Conservation (phyloP, 2,797 vertebrate species). For the Pseudochirops corinnae region DNA sequence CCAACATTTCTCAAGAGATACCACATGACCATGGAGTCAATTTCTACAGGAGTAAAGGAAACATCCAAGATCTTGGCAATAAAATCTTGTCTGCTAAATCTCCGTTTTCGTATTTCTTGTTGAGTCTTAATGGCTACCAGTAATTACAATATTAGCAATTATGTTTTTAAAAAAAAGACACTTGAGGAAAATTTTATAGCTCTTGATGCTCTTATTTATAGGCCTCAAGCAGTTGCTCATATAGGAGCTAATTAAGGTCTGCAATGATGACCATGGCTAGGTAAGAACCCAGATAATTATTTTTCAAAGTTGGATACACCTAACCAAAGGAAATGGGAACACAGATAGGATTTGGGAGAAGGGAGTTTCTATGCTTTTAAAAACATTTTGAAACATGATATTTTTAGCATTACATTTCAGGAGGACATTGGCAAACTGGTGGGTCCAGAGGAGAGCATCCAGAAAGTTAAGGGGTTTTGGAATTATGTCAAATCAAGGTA, state of each 20-base stretch:
- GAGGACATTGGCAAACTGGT: background rate
- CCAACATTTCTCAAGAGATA: conserved; percentile 53
- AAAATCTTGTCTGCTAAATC: conserved; percentile 30
- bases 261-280: background rate
- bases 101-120: conserved; percentile 33
- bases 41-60: conserved; percentile 67
- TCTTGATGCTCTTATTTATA: conserved; percentile 64
- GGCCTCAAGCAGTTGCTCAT: conserved; percentile 67
- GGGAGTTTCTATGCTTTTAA: background rate
- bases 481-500: background rate
- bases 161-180: conserved; percentile 71
- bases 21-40: conserved; percentile 19
- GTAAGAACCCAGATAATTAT: background rate
- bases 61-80: conserved; percentile 36
- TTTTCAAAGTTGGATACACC: background rate
- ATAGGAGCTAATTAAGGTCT: conserved; percentile 65
- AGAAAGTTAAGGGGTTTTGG: background rate
- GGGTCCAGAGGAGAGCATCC: background rate
- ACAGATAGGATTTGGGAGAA: background rate
- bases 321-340: background rate
- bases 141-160: conserved; percentile 70
- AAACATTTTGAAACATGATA: background rate
- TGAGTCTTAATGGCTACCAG: conserved; percentile 42
- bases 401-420: background rate
- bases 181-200: conserved; percentile 63